Percentiles rank a stretch among this genome's conserved stretches.
phyloP scores from a whole-genome alignment of 2,888 invertebrate species.

The Meliscaeva auricollis region DNA sequence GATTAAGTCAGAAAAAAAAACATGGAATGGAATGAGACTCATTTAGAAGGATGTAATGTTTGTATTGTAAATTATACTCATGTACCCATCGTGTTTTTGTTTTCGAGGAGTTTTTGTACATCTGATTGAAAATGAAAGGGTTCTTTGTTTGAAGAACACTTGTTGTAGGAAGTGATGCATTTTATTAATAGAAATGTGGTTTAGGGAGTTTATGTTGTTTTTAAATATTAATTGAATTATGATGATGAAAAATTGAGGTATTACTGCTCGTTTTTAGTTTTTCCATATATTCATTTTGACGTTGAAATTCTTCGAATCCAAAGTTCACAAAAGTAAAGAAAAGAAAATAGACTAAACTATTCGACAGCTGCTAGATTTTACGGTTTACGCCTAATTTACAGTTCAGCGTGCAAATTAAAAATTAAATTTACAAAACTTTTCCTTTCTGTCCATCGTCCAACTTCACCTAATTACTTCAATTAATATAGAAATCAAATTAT shows the following conservation, averaged over 20 bases:
- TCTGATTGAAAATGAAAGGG: conserved; percentile 33
- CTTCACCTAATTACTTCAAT: too few species aligned
- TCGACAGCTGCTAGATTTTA: too few species aligned
- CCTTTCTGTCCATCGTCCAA: too few species aligned
- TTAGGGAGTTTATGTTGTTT: background rate
- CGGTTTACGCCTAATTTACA: too few species aligned
- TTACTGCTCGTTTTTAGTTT: too few species aligned
- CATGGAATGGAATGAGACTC: conserved; percentile 52
- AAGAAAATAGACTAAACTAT: too few species aligned
- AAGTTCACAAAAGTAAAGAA: too few species aligned
- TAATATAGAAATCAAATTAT: too few species aligned
- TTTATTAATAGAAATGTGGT: background rate
- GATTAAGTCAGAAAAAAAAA: conserved; percentile 45
- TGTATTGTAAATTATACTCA: conserved; percentile 61
- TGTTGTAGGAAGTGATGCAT: conserved; percentile 44
- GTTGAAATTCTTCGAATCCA: too few species aligned
- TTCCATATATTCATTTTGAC: too few species aligned
- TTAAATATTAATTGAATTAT: background rate
- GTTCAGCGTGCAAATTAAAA: too few species aligned
- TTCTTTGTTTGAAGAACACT: conserved; percentile 48
- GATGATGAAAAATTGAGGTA: background rate
- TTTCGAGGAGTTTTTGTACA: background rate
- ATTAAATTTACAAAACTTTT: too few species aligned
- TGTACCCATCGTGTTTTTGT: background rate
- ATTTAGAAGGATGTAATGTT: conserved; percentile 55